Percentiles rank a stretch among this genome's conserved stretches.
phyloP scores from a whole-genome alignment of 2,888 invertebrate genomes.

The Trichopoda pennipes region DNA sequence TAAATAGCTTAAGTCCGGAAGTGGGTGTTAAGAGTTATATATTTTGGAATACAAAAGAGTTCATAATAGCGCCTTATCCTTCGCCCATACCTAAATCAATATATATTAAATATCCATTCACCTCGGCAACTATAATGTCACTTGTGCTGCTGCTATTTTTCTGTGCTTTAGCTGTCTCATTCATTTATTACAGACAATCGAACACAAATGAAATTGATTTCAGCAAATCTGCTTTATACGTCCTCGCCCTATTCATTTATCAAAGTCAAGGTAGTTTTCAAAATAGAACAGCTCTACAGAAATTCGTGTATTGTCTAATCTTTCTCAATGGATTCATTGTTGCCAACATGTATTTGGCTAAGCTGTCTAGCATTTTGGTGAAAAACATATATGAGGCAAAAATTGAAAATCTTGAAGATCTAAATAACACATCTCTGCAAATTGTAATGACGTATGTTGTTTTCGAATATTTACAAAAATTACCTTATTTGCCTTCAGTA shows the following conservation, averaged over 20 bases:
- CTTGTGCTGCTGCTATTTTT: too few relatives aligned
- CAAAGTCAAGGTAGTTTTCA: constrained; percentile 26
- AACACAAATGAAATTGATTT: constrained; percentile 9
- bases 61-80: constrained; percentile 28
- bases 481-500: too few relatives aligned
- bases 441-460: not conserved
- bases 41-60: not conserved
- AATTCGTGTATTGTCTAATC: not conserved
- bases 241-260: constrained; percentile 5
- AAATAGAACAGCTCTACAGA: constrained; percentile 2
- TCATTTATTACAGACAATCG: too few relatives aligned
- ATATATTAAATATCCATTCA: constrained; percentile 1
- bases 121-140: too few relatives aligned
- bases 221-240: constrained; percentile 36
- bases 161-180: not conserved
- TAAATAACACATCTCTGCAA: not conserved
- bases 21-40: not conserved
- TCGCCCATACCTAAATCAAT: constrained; percentile 5
- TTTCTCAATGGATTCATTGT: constrained; percentile 32
- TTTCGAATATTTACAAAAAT: not conserved
- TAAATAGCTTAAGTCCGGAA: too few relatives aligned
- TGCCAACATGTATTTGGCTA: constrained; percentile 35
- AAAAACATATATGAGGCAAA: constrained; percentile 27
- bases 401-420: constrained; percentile 22
- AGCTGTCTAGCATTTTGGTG: constrained; percentile 44